These are phyloP conservation scores for crab-eating macaque (Macaca fascicularis) DNA, from an alignment of 2,113 vertebrate species.

Conservation along the genomic window DNA sequence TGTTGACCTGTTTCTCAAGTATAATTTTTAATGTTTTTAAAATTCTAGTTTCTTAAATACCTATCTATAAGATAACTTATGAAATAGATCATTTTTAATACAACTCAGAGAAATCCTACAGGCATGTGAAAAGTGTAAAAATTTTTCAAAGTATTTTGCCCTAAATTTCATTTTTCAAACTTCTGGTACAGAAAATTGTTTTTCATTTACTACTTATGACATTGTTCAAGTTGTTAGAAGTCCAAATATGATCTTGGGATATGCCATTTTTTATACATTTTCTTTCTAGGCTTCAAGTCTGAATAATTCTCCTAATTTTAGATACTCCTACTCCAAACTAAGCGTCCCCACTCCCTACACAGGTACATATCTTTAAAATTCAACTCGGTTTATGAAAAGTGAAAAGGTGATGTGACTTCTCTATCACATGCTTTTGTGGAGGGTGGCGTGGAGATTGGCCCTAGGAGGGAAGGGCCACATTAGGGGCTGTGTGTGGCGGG, in stretches of 20 bases:
- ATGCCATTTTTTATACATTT: neutral
- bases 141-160: neutral
- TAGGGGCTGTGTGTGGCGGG: rapidly evolving
- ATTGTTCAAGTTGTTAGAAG: neutral
- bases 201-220: neutral
- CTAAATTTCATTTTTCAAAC: neutral
- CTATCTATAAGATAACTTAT: neutral
- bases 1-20: neutral
- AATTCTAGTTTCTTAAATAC: neutral
- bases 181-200: neutral
- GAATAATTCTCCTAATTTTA: neutral
- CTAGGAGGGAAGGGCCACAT: rapidly evolving
- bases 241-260: neutral
- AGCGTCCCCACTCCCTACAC: neutral
- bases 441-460: neutral
- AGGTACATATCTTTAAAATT: neutral
- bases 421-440: neutral
- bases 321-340: too few species aligned
- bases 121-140: neutral
- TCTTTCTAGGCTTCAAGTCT: neutral
- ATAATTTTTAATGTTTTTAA: neutral
- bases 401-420: too few species aligned
- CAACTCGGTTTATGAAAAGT: neutral
- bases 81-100: neutral
- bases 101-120: neutral